These are phyloP conservation scores for Scolopax bukidnonensis DNA, from an alignment of 2,797 vertebrate genomes.

Conservation along the genomic window DNA sequence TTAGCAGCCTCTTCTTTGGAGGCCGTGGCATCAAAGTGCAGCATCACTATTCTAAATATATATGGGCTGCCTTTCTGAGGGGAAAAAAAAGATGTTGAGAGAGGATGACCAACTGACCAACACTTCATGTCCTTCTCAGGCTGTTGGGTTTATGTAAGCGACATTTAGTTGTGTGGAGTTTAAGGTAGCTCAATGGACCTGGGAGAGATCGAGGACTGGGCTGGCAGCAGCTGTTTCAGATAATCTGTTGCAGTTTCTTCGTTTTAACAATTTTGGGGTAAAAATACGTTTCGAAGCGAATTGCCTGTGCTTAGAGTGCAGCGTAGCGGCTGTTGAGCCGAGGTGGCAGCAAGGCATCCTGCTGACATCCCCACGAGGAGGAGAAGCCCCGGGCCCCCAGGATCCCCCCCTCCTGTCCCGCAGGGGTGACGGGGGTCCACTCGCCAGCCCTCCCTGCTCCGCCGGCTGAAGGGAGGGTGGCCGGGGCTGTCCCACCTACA, in stretches of 20 bases:
- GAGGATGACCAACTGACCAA: no score
- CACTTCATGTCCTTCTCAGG: fast-evolving
- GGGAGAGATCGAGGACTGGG: not conserved
- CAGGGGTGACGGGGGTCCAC: fast-evolving
- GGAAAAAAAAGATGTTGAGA: fast-evolving
- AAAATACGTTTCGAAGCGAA: fast-evolving
- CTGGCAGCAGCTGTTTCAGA: not conserved
- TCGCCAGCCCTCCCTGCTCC: not conserved
- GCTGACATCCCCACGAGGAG: fast-evolving
- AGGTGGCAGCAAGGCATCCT: fast-evolving
- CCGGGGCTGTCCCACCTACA: not conserved
- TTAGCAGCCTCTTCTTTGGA: not conserved
- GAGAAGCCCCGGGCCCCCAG: not conserved
- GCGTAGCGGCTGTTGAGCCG: fast-evolving
- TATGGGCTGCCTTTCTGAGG: not conserved
- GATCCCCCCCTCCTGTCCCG: not conserved
- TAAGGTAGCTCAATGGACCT: not conserved
- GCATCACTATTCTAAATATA: not conserved
- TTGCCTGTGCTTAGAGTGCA: not conserved
- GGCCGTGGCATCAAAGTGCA: not conserved
- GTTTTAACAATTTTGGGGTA: not conserved
- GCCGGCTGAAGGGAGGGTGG: not conserved
- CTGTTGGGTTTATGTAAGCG: not conserved
- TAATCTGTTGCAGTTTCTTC: not conserved
- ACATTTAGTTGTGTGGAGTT: not conserved